Conservation (phyloP, 30 jellyfish, hydroid and myxozoan genomes). For the Aurelia aurita complex sp. Pacific region DNA sequence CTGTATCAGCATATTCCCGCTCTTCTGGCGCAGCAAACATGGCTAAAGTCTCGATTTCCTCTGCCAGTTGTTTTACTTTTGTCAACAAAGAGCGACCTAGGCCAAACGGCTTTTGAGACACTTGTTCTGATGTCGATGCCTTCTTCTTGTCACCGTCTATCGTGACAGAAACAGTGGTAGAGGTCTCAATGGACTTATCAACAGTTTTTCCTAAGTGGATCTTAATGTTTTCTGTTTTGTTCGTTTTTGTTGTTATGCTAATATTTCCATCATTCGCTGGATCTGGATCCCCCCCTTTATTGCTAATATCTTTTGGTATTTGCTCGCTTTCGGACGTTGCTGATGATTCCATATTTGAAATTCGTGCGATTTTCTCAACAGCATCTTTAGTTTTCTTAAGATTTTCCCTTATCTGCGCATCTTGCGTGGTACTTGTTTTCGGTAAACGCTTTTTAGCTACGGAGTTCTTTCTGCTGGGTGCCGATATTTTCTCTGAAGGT, state of each 20-base stretch:
- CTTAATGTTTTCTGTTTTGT: constrained; percentile 80
- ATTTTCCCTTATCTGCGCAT: constrained; percentile 5
- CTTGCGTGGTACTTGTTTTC: constrained; percentile 6
- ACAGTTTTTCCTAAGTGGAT: constrained; percentile 89
- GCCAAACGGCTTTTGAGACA: constrained; percentile 44
- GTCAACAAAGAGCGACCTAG: constrained; percentile 70
- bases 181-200: constrained; percentile 85
- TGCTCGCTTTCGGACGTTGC: neutral
- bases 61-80: constrained; percentile 88
- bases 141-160: constrained; percentile 57
- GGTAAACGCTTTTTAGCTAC: constrained; percentile 63
- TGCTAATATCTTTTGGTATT: neutral
- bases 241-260: constrained; percentile 75
- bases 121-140: constrained; percentile 26
- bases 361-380: constrained; percentile 35
- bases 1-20: constrained; percentile 17
- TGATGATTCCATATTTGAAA: neutral
- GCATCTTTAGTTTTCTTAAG: constrained; percentile 32
- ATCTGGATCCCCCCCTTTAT: neutral
- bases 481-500: constrained; percentile 26
- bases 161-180: constrained; percentile 90
- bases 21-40: constrained; percentile 65
- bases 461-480: constrained; percentile 54
- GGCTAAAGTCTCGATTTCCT: constrained; percentile 83
- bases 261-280: constrained; percentile 53